Base-by-base conservation (phyloP, 2,888 invertebrate species). In the Odontothrips loti region DNA sequence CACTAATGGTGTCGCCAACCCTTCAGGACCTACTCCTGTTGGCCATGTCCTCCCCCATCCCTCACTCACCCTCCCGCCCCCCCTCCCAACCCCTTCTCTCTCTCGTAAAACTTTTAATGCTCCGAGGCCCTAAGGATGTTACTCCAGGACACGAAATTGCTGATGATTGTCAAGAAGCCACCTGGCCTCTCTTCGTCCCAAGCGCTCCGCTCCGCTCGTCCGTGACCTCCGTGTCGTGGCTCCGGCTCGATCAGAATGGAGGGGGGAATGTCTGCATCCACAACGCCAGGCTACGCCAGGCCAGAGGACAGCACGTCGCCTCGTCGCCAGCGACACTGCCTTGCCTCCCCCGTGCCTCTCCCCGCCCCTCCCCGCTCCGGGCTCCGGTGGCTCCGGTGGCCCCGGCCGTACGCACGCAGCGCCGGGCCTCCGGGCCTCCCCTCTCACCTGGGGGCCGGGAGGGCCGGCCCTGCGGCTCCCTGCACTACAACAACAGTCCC, bases 51-150 rank as follows among this genome's bases (percentile, higher is more conserved):
- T 6, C 17, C 58, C 58, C 58, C 58, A 1, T 6, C 58, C 6
- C 17, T 15, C 58, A 8, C 58, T 58, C 58, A 8, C 6, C 58
- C 58, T 17, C 51, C 10, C 6, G 51, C 51, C 10, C 12, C 51
- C 51, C 2, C 58, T n/a, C 58, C 17, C 58, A 15, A 11, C 6
- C 58, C 58, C n/a, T 15, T 17, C 51, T 58, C 58, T 58, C 6
- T 58, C 68, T 75, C 68, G 68, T 75, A 75, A 75, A 75, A n/a
- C 11, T 75, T 75, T 75, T 23, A 75, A 23, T n/a, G n/a, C 68
- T 27, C 23, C 23, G n/a, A 75, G 68, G 68, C 6, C 68, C n/a
- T 75, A 75, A 75, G 68, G 23, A 75, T 75, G 68, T 75, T 75
- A 75, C 68, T 75, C 23, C 23, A 27, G 68, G 68, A 27, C 23